Evolutionary conservation across 2,113 vertebrate genomes (phyloP).

Genomic region (Rhinolophus sinicus): DNA sequence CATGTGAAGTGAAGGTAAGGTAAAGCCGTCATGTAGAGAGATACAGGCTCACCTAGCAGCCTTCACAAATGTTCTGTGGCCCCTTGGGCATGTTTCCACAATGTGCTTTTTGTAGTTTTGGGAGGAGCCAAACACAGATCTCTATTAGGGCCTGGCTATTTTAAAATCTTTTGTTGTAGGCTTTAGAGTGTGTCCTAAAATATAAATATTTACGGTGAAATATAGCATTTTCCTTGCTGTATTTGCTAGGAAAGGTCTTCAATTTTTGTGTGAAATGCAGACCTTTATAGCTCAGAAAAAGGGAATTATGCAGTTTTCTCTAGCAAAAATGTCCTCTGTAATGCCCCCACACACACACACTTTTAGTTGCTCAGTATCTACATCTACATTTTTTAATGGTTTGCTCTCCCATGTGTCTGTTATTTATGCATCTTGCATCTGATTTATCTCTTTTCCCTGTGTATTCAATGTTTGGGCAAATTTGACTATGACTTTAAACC

Average conservation of each 20-base stretch:
- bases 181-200: constrained; percentile 47
- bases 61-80: background rate
- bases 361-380: background rate
- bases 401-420: background rate
- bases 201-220: constrained; percentile 49
- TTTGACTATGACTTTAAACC: constrained; percentile 31
- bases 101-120: background rate
- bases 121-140: background rate
- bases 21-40: background rate
- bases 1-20: background rate
- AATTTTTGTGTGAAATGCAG: background rate
- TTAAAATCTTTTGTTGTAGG: background rate
- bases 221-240: constrained; percentile 18
- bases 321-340: background rate
- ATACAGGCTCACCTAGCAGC: background rate
- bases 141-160: background rate
- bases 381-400: background rate
- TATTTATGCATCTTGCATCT: constrained; percentile 18
- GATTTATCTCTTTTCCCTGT: constrained; percentile 34
- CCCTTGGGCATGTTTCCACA: background rate
- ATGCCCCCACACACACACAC: accelerated
- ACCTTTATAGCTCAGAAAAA: background rate
- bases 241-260: background rate
- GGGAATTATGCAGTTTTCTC: background rate
- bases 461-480: constrained; percentile 16